Evolutionary conservation across 2,113 vertebrate genomes (phyloP), one percentile per base, ranked within the genome.

Genomic region (Baryphthengus martii): DNA sequence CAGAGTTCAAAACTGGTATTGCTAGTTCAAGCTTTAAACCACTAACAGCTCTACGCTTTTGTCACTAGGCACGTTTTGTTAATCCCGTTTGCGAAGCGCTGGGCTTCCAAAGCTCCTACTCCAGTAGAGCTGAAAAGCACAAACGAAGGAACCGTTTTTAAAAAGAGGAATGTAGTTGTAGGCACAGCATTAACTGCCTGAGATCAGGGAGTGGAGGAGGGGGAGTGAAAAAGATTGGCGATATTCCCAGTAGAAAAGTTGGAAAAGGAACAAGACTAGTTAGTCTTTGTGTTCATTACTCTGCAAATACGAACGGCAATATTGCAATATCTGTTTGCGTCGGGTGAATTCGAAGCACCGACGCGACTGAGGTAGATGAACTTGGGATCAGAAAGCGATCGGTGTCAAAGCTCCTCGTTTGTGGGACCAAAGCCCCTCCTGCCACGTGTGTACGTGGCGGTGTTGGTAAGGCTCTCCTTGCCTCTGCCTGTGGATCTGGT

Each of bases 171-270:
- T 92, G 90, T 74, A 83, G 73, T 78, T 76, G 40, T 68, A 93
- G 89, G 74, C 85, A 70, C 47, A 29, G 24, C 59, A 76, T 76
- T 93, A 92, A 94, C 91, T 95, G 90, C 84, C 79, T 68, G 90
- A 91, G 88, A 95, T 85, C 88, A 73, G 61, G 58, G 73, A 58
- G 84, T 71, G 76, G 80, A 94, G 68, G 71, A 90, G 62, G 49
- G 56, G 74, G 85, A 77, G 75, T 63, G 81, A 70, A 77, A 52
- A 75, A 70, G 28, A 47, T 65, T 96, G 92, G 94, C 83, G 9
- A 35, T 80, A 76, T 40, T 96, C 95, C 93, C 85, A 82, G 81
- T 19, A 84, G 85, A 75, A 84, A 66, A 65, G 63, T 35, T 94
- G 88, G 91, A 88, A 92, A 78, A 78, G 78, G 79, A 90, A 68